Evolutionary conservation across 2,797 vertebrate species (phyloP).

Genomic region (Bradypus variegatus): DNA sequence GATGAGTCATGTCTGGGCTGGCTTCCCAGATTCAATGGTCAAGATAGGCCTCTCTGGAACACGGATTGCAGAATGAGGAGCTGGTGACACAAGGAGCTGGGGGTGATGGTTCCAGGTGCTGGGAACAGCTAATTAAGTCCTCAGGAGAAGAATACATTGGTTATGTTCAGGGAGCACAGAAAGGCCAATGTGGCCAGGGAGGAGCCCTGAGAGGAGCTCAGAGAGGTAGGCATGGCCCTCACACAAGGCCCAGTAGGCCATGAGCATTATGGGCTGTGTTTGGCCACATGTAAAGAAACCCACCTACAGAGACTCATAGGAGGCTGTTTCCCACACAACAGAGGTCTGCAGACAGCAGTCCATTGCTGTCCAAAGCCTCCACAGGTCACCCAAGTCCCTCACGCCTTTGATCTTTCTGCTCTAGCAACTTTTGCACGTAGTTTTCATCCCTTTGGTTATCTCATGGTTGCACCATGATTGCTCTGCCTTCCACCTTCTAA

Average conservation of each 20-base stretch:
- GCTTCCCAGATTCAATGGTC: neutral
- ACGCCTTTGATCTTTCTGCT: neutral
- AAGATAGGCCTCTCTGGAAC: neutral
- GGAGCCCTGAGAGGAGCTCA: neutral
- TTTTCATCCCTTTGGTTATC: neutral
- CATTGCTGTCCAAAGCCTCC: neutral
- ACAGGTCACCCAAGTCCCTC: neutral
- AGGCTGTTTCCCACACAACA: neutral
- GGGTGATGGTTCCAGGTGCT: accelerated
- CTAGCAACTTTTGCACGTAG: too few relatives aligned
- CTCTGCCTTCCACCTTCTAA: neutral
- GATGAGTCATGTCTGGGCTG: neutral
- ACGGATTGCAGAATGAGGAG: neutral
- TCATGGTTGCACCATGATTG: neutral
- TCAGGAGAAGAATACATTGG: neutral
- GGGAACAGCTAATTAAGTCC: neutral
- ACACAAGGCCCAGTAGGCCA: neutral
- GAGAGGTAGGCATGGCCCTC: neutral
- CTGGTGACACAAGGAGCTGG: too few relatives aligned
- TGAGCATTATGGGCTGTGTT: neutral
- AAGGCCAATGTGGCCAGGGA: neutral
- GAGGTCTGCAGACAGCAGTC: neutral
- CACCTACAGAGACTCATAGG: neutral
- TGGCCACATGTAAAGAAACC: neutral
- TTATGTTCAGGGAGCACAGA: neutral